Evolutionary conservation across 2,113 vertebrate species (phyloP), one percentile per base, ranked within the genome.

Genomic region (Ailurus styani): DNA sequence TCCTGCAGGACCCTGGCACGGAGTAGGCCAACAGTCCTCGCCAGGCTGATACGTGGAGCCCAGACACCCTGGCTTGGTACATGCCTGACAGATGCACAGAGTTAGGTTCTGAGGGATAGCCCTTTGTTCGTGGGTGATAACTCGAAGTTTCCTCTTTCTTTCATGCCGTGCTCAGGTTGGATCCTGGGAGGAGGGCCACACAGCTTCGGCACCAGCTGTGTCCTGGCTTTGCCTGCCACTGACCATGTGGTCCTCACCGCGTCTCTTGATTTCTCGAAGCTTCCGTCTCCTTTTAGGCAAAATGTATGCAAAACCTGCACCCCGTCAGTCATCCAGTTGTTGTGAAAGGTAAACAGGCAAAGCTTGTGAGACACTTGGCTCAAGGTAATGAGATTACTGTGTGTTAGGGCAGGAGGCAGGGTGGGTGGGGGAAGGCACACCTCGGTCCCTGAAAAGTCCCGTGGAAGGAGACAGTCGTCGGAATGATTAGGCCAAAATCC

Each of bases 261-360:
- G 70, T 31, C 75, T 95, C 55, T 90, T 50, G 1, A 17, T 55
- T 89, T 87, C 92, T 94, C 83, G 3, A 29, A 4, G 20, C 73
- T 95, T 81, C 64, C 3, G 93, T 96, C 97, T 97, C 96, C 95
- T 83, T 97, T 95, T 91, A 98, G 95, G 97, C 91, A 98, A 98
- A 98, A 45, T 1, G 4, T 60, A 97, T 96, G 96, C 97, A 98
- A 96, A 98, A 72, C 90, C 0, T 75, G 66, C 8, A 14, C n/a
- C 60, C 31, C 2, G 23, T 85, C 91, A 81, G 42, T 81, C 87
- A 87, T 50, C 1, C 40, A 93, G 79, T 87, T 86, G 92, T 85
- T 97, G 97, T 72, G 97, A 95, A 98, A 98, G 92, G 75, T 84
- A 94, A 90, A 95, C 60, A 96, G 95, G 85, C 90, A 50, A 73